Conservation (phyloP, 2,888 invertebrate species). For the Scaptomyza caliginosa region DNA sequence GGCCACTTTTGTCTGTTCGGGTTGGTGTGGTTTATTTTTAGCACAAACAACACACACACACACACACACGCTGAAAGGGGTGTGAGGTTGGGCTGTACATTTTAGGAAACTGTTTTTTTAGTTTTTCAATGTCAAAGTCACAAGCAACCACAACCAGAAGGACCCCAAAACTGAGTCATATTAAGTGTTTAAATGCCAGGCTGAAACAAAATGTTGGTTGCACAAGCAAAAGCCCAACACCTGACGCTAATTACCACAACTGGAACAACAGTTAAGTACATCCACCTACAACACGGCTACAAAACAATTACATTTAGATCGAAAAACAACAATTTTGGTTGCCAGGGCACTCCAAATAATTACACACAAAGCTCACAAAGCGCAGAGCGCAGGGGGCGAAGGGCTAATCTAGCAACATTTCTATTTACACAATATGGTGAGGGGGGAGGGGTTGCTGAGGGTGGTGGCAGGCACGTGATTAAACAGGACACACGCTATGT, state of each 20-base stretch:
- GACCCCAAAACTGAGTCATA: constrained; percentile 52
- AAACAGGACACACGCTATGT: constrained; percentile 25
- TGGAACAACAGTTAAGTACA: constrained; percentile 31
- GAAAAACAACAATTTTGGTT: constrained; percentile 40
- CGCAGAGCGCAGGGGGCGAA: background rate
- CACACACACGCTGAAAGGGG: constrained; percentile 2
- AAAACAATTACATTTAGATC: constrained; percentile 66
- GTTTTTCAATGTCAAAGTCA: constrained; percentile 76
- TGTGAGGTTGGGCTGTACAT: constrained; percentile 6
- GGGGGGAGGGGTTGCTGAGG: background rate
- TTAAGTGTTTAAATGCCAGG: constrained; percentile 39
- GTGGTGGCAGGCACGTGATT: constrained; percentile 49
- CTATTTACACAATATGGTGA: constrained; percentile 53
- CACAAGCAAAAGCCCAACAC: constrained; percentile 42
- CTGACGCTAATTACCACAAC: constrained; percentile 65
- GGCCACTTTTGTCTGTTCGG: constrained; percentile 66
- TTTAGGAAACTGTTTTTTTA: constrained; percentile 33
- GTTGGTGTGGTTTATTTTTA: constrained; percentile 68
- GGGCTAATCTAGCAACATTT: constrained; percentile 57
- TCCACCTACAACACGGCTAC: constrained; percentile 8
- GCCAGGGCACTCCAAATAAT: constrained; percentile 70
- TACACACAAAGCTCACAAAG: constrained; percentile 38
- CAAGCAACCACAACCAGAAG: constrained; percentile 6
- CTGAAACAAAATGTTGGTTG: constrained; percentile 5
- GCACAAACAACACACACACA: constrained; percentile 39